Percentiles rank a stretch among this genome's conserved stretches.
Evolutionary conservation across 2,888 invertebrate genomes (phyloP).

Genomic region (Nephrotoma guestfalica): DNA sequence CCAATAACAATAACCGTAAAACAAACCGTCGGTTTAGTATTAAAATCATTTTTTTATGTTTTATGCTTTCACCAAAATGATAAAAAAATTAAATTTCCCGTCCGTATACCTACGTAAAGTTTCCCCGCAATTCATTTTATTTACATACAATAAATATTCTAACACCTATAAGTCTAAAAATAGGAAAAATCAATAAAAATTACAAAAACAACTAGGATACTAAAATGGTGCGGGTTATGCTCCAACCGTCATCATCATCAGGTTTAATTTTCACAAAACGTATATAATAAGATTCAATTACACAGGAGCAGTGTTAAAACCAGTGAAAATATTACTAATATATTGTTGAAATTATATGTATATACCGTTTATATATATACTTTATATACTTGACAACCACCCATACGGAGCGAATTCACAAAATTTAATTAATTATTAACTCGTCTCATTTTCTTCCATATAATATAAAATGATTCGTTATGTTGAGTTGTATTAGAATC

Average conservation of each 20-base stretch:
- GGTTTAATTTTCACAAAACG: not conserved
- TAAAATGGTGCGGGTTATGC: not conserved
- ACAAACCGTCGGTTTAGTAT: not conserved
- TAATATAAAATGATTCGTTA: not conserved
- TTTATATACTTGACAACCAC: not conserved
- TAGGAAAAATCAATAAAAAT: not conserved
- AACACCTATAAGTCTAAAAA: not conserved
- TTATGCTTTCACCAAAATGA: not conserved
- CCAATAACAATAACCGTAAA: not conserved
- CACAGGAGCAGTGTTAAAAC: not conserved
- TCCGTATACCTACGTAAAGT: not conserved
- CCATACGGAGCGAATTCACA: not conserved
- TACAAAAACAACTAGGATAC: not conserved
- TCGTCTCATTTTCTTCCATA: not conserved
- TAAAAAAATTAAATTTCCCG: not conserved
- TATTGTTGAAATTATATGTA: not conserved
- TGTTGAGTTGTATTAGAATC: not conserved
- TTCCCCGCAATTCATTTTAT: not conserved
- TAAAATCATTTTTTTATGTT: not conserved
- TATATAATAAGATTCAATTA: not conserved
- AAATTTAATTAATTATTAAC: not conserved
- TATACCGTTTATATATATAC: not conserved
- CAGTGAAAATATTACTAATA: not conserved
- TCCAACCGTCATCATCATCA: not conserved
- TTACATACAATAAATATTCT: not conserved